Conservation (phyloP, 1,140 invertebrate species). For the Nephila pilipes region DNA sequence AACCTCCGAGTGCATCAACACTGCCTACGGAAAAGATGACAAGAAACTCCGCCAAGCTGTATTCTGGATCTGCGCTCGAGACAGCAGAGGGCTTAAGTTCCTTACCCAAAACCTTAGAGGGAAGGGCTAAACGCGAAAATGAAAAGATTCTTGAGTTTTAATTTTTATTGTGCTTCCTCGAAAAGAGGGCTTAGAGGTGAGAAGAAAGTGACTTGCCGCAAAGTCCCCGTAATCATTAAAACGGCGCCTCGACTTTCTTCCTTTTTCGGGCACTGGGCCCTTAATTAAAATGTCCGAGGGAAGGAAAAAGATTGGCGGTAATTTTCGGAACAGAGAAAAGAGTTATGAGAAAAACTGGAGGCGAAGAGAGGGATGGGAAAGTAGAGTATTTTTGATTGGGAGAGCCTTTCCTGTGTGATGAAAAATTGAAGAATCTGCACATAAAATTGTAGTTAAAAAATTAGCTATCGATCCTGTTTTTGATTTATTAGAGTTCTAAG, state of each 20-base stretch:
- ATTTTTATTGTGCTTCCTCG: conserved; percentile 74
- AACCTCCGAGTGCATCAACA: conserved; percentile 60
- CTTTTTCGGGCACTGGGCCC: conserved; percentile 15
- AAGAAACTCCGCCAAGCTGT: conserved; percentile 67
- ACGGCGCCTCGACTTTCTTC: conserved; percentile 61
- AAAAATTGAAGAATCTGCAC: too few species aligned
- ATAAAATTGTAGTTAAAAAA: too few species aligned
- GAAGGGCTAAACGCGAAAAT: conserved; percentile 72
- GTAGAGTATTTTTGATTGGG: too few species aligned
- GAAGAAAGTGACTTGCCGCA: conserved; percentile 74
- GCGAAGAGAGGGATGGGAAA: too few species aligned
- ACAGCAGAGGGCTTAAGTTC: conserved; percentile 72
- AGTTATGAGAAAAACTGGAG: too few species aligned
- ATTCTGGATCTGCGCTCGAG: conserved; percentile 30
- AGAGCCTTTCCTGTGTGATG: too few species aligned
- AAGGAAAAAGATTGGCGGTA: conserved; percentile 28
- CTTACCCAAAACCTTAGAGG: conserved; percentile 52
- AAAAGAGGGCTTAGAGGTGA: conserved; percentile 67
- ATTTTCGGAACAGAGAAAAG: neutral
- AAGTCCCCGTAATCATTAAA: conserved; percentile 76
- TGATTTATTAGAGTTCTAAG: too few species aligned
- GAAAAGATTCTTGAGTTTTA: conserved; percentile 77
- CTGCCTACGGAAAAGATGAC: conserved; percentile 68
- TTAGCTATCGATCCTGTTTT: too few species aligned
- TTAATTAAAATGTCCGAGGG: conserved; percentile 75